Percentiles rank a stretch among this genome's conserved stretches.
These are phyloP conservation scores for Lochmaea crataegi DNA, from an alignment of 2,888 invertebrate species.

Conservation along the genomic window DNA sequence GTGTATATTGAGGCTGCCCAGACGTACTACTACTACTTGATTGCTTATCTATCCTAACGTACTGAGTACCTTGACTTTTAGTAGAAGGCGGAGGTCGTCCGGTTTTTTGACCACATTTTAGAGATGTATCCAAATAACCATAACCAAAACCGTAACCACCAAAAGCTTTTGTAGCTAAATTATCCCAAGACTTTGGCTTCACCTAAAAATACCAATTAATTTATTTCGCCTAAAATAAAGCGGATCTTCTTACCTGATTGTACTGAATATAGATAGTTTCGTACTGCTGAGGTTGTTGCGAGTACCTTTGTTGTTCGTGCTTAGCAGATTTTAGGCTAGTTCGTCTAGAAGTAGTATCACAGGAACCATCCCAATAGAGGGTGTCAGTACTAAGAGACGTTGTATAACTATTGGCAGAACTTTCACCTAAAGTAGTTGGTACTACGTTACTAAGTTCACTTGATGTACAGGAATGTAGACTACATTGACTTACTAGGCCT, in stretches of 20 bases:
- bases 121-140: slow-evolving; percentile 78
- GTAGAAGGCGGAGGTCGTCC: slow-evolving; percentile 38
- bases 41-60: slow-evolving; percentile 55
- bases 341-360: slow-evolving; percentile 61
- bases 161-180: slow-evolving; percentile 85
- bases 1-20: slow-evolving; percentile 63
- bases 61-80: slow-evolving; percentile 54
- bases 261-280: slow-evolving; percentile 67
- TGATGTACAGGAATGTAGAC: slow-evolving; percentile 85
- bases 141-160: slow-evolving; percentile 90
- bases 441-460: slow-evolving; percentile 77
- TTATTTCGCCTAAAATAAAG: too few relatives aligned
- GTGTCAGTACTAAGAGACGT: slow-evolving; percentile 90
- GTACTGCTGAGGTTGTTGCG: slow-evolving; percentile 55
- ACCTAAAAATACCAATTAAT: slow-evolving; percentile 4
- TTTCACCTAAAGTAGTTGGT: slow-evolving; percentile 70
- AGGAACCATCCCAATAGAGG: slow-evolving; percentile 79
- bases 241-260: slow-evolving; percentile 48
- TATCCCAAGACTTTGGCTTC: slow-evolving; percentile 93
- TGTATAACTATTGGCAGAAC: slow-evolving; percentile 83
- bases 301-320: slow-evolving; percentile 63
- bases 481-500: slow-evolving; percentile 81
- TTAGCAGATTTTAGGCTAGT: slow-evolving; percentile 65
- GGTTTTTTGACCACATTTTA: slow-evolving; percentile 54
- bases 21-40: slow-evolving; percentile 14